Evolutionary conservation across 2,888 invertebrate species (phyloP).

Genomic region (Ophion ellenae): DNA sequence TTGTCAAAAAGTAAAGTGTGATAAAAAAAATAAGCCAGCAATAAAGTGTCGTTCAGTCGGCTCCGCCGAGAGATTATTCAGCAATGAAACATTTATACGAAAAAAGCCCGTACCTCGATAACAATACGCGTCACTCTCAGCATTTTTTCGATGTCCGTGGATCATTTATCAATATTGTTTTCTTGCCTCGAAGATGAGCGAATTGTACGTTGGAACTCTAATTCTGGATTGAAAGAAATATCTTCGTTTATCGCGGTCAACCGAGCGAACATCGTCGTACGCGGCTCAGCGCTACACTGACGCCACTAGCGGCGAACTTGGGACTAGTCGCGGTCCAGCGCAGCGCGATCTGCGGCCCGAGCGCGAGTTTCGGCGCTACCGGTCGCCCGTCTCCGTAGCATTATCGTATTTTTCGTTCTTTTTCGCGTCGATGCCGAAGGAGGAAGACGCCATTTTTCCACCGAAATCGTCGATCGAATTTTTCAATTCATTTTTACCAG

Average conservation of each 20-base stretch:
- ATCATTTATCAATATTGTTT: background rate
- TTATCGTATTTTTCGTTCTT: too few relatives aligned
- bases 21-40: background rate
- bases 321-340: background rate
- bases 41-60: too few relatives aligned
- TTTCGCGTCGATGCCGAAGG: too few relatives aligned
- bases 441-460: too few relatives aligned
- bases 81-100: background rate
- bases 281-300: background rate
- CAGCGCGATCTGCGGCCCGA: background rate
- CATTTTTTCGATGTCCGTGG: background rate
- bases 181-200: background rate
- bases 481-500: too few relatives aligned
- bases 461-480: too few relatives aligned
- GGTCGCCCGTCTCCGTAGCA: too few relatives aligned
- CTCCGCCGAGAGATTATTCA: background rate
- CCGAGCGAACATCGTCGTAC: too few relatives aligned
- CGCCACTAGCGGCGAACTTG: conserved; percentile 26
- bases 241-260: too few relatives aligned
- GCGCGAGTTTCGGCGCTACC: background rate
- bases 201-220: background rate
- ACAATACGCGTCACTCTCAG: background rate
- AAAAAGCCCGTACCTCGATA: background rate
- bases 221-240: too few relatives aligned
- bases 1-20: too few relatives aligned